Percentiles rank a stretch among this genome's conserved stretches.
These are phyloP conservation scores for Erebia aethiops DNA, from an alignment of 2,888 invertebrate species.

Conservation along the genomic window DNA sequence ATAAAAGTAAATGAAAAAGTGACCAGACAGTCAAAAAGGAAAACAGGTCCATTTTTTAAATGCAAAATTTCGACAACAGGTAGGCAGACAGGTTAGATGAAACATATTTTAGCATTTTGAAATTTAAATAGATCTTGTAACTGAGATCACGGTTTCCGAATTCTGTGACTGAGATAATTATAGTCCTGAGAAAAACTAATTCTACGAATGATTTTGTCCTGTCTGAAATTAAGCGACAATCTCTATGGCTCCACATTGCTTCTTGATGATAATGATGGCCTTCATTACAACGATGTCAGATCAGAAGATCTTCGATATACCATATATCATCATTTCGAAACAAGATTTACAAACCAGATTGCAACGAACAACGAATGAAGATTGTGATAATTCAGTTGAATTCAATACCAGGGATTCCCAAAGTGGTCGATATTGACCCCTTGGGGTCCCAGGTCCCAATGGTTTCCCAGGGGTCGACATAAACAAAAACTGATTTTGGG, in stretches of 20 bases:
- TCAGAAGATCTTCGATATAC: slow-evolving; percentile 19
- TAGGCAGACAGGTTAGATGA: too few species aligned
- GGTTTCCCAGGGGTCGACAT: too few species aligned
- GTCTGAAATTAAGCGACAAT: not conserved
- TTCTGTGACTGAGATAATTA: not conserved
- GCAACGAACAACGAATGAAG: slow-evolving; percentile 38
- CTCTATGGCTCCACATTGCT: not conserved
- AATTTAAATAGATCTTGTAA: not conserved
- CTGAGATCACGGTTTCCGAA: not conserved
- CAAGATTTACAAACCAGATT: slow-evolving; percentile 28
- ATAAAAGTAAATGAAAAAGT: not conserved
- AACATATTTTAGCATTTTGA: too few species aligned
- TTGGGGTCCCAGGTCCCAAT: too few species aligned
- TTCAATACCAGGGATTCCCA: slow-evolving; percentile 33
- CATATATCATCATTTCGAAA: slow-evolving; percentile 24
- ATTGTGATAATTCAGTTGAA: slow-evolving; percentile 32
- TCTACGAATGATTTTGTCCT: not conserved
- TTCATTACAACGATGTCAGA: slow-evolving; percentile 6
- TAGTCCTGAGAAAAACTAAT: not conserved
- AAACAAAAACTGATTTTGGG: too few species aligned
- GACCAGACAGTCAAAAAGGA: not conserved
- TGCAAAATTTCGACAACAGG: too few species aligned
- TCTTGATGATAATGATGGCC: not conserved
- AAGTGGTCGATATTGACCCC: too few species aligned
- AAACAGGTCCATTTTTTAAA: too few species aligned